Conservation (phyloP, 2,113 vertebrate species). For the Phyllostomus hastatus region DNA sequence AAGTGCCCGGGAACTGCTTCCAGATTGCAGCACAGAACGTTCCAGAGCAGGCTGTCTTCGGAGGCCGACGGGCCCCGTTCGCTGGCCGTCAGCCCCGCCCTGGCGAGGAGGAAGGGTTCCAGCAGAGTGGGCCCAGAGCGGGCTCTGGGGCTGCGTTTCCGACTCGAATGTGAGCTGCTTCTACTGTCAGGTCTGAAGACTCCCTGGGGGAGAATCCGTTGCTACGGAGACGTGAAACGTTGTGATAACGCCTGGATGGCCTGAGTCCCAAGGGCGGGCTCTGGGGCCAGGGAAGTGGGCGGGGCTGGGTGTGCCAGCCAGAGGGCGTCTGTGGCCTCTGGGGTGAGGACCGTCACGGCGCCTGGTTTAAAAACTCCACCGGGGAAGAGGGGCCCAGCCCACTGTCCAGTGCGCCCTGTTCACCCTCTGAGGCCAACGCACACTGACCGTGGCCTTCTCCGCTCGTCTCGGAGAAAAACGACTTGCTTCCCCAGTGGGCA, state of each 20-base stretch:
- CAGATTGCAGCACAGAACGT: not conserved
- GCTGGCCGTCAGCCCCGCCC: not conserved
- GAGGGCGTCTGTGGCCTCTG: no score
- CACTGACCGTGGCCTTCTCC: no score
- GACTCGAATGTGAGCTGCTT: slow-evolving; percentile 54
- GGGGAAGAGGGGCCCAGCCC: no score
- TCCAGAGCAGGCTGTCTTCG: not conserved
- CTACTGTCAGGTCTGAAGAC: not conserved
- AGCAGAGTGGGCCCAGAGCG: not conserved
- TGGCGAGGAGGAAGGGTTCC: not conserved
- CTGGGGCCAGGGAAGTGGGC: no score
- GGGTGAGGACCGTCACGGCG: no score
- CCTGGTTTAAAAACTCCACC: no score
- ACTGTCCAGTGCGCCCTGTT: no score
- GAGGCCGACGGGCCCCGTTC: not conserved
- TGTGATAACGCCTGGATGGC: not conserved
- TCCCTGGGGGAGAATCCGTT: not conserved
- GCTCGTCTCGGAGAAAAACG: no score
- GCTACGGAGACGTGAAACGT: not conserved
- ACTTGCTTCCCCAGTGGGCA: no score
- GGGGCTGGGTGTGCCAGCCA: no score
- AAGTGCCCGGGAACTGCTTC: not conserved
- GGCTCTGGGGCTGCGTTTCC: not conserved
- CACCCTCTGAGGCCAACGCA: no score
- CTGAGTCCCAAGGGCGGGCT: no score